Evolutionary conservation across 2,113 vertebrate species (phyloP).

Genomic region (Malurus cyaneus): DNA sequence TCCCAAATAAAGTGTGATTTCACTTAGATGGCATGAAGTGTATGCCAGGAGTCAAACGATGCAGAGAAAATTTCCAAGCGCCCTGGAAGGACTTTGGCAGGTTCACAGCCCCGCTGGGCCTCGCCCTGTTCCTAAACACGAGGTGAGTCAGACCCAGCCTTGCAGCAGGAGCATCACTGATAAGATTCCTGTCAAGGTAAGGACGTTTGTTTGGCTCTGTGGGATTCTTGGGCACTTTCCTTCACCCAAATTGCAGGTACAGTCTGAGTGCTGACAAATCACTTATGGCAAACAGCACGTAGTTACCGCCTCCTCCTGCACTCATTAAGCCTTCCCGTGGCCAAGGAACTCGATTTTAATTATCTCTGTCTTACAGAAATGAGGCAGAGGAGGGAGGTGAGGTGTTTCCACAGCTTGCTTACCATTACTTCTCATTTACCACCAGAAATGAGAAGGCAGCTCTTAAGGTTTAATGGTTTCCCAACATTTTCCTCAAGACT

Average conservation of each 20-base stretch:
- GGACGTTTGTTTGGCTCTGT: not conserved
- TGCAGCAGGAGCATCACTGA: not conserved
- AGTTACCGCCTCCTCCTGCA: not conserved
- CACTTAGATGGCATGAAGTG: not conserved
- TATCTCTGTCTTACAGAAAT: not conserved
- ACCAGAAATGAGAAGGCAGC: not conserved
- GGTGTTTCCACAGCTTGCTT: not conserved
- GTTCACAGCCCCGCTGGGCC: not conserved
- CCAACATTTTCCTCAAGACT: not conserved
- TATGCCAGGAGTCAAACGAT: not conserved
- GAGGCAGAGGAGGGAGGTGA: not conserved
- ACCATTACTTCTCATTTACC: not conserved
- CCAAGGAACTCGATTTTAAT: not conserved
- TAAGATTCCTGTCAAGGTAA: not conserved
- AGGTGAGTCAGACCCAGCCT: not conserved
- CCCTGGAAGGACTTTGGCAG: slow-evolving; percentile 10
- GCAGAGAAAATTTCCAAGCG: not conserved
- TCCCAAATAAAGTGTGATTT: not conserved
- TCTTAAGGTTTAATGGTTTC: not conserved
- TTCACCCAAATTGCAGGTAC: not conserved
- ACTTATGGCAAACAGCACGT: accelerated
- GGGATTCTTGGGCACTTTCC: not conserved
- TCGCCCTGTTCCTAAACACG: slow-evolving; percentile 44
- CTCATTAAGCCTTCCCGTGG: not conserved
- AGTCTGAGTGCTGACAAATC: not conserved